Evolutionary conservation across 2,113 vertebrate species (phyloP).

Genomic region (Microtus oregoni): DNA sequence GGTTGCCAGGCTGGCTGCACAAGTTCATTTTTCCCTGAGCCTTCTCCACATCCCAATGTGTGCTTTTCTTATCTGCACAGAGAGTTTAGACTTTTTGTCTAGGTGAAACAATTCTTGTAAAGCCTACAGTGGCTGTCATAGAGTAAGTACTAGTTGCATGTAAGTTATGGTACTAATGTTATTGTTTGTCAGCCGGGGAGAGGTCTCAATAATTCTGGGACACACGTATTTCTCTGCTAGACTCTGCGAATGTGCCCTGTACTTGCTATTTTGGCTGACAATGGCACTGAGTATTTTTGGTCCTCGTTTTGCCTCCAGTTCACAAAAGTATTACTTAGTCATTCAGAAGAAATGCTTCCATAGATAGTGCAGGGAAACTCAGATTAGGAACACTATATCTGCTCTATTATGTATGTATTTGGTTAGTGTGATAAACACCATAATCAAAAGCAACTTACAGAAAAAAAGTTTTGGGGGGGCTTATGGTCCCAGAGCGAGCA

Average conservation of each 20-base stretch:
- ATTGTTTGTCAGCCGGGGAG: not conserved
- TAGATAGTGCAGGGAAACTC: not conserved
- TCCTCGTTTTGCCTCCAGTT: slow-evolving; percentile 1
- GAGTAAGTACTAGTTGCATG: not conserved
- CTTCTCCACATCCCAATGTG: not conserved
- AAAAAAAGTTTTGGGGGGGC: not conserved
- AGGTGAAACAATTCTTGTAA: not conserved
- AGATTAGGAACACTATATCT: not conserved
- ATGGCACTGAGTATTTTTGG: not conserved
- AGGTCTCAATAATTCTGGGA: not conserved
- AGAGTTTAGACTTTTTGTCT: not conserved
- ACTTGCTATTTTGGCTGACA: not conserved
- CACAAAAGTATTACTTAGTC: slow-evolving; percentile 1
- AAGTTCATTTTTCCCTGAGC: no score
- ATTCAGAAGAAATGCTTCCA: not conserved
- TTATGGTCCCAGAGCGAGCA: not conserved
- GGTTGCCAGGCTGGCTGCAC: not conserved
- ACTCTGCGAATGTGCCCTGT: not conserved
- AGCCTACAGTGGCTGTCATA: not conserved
- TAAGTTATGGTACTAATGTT: not conserved
- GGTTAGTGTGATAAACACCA: not conserved
- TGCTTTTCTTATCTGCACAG: not conserved
- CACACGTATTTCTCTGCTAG: not conserved
- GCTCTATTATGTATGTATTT: not conserved
- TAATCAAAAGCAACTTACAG: not conserved